Evolutionary conservation across 2,113 vertebrate species (phyloP).

Genomic region (Anhinga anhinga): DNA sequence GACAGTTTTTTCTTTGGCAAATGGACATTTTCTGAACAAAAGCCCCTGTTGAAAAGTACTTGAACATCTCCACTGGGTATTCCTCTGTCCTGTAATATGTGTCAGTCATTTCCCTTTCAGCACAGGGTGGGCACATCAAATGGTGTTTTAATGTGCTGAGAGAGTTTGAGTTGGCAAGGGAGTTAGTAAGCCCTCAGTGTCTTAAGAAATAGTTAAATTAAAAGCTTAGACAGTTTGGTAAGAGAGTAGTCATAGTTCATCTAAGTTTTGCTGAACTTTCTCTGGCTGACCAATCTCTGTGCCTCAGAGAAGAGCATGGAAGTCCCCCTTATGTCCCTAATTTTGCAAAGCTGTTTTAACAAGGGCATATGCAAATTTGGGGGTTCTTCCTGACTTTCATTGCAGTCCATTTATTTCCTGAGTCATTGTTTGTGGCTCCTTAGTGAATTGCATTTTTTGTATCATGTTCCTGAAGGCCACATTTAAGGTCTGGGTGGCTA

Average conservation of each 20-base stretch:
- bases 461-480: not conserved
- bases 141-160: not conserved
- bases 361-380: not conserved
- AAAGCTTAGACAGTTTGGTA: not conserved
- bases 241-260: not conserved
- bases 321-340: not conserved
- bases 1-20: not conserved
- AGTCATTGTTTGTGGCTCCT: not conserved
- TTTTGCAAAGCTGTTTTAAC: slow-evolving; percentile 34
- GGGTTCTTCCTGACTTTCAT: not conserved
- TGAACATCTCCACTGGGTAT: not conserved
- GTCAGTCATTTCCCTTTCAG: not conserved
- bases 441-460: not conserved
- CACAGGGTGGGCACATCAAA: not conserved
- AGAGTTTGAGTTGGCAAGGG: not conserved
- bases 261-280: not conserved
- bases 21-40: not conserved
- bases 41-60: not conserved
- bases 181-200: not conserved
- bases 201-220: not conserved
- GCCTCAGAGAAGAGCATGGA: not conserved
- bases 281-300: not conserved
- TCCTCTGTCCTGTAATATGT: not conserved
- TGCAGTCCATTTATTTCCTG: not conserved
- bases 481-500: not conserved